Evolutionary conservation across 2,797 vertebrate species (phyloP).

Genomic region (Danio choprae): DNA sequence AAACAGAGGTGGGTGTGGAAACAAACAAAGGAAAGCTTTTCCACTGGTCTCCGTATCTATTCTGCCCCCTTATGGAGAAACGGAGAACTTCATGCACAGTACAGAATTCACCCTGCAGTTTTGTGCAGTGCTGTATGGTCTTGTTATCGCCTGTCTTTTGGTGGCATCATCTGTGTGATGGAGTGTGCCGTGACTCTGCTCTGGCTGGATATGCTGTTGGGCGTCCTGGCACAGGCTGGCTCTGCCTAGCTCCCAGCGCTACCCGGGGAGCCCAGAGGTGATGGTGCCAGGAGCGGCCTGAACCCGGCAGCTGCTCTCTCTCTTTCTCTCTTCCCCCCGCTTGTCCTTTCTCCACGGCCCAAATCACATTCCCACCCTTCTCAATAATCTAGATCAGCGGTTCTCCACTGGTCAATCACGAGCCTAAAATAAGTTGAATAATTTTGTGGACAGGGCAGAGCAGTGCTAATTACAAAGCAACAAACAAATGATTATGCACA

Average conservation of each 20-base stretch:
- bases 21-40: constrained; percentile 60
- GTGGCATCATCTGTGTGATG: constrained; percentile 25
- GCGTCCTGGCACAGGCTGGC: constrained; percentile 47
- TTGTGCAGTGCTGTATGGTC: constrained; percentile 18
- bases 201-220: constrained; percentile 1
- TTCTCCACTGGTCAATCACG: background rate
- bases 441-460: background rate
- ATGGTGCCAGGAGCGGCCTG: constrained; percentile 59
- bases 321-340: background rate
- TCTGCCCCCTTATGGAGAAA: constrained; percentile 59
- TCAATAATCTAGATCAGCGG: background rate
- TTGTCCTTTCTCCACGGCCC: background rate
- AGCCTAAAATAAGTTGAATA: background rate
- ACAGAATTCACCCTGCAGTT: constrained; percentile 1
- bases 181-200: constrained; percentile 14
- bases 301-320: constrained; percentile 22
- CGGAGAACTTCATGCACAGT: background rate
- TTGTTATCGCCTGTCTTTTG: constrained; percentile 24
- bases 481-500: background rate
- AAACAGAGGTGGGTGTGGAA: constrained; percentile 61
- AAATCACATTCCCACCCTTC: constrained; percentile 10
- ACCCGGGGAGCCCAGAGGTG: constrained; percentile 39
- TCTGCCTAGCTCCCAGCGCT: constrained; percentile 28
- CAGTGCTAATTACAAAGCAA: background rate
- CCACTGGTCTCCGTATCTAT: constrained; percentile 36